Percentiles rank a stretch among this genome's conserved stretches.
Conservation (phyloP, 2,797 vertebrate species). For the Morus bassanus region DNA sequence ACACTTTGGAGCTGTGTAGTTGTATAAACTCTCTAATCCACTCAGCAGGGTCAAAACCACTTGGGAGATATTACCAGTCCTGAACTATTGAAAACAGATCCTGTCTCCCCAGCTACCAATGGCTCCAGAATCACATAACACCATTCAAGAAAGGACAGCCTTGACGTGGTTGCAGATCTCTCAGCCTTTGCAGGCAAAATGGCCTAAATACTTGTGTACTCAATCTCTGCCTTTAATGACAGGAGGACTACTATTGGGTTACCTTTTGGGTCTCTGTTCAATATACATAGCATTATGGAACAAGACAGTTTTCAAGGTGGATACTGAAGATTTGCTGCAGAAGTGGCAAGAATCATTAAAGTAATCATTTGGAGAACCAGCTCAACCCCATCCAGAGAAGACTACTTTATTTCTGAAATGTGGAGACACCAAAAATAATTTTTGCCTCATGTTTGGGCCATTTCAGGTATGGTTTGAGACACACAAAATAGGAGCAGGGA, state of each 20-base stretch:
- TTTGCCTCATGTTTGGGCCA: rapidly evolving
- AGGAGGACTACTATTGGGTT: rapidly evolving
- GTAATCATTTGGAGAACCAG: not conserved
- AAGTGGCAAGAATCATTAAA: not conserved
- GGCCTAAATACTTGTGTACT: not conserved
- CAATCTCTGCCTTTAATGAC: not conserved
- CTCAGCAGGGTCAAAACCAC: not conserved
- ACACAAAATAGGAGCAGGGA: not conserved
- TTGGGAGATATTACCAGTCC: not conserved
- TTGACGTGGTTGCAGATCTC: not conserved
- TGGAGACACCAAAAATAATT: not conserved
- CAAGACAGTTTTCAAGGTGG: not conserved
- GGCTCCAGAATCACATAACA: not conserved
- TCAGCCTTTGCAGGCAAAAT: not conserved
- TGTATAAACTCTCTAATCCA: not conserved
- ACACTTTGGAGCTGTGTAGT: not conserved
- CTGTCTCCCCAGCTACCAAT: not conserved
- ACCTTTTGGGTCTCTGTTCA: not conserved
- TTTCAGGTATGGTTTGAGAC: not conserved
- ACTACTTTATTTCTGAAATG: not conserved
- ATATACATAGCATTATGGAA: not conserved
- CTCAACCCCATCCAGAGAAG: not conserved
- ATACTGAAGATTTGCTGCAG: not conserved
- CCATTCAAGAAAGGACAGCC: not conserved
- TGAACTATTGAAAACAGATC: not conserved